These are phyloP conservation scores for Polia nebulosa DNA, from an alignment of 2,888 invertebrate species.

Conservation along the genomic window DNA sequence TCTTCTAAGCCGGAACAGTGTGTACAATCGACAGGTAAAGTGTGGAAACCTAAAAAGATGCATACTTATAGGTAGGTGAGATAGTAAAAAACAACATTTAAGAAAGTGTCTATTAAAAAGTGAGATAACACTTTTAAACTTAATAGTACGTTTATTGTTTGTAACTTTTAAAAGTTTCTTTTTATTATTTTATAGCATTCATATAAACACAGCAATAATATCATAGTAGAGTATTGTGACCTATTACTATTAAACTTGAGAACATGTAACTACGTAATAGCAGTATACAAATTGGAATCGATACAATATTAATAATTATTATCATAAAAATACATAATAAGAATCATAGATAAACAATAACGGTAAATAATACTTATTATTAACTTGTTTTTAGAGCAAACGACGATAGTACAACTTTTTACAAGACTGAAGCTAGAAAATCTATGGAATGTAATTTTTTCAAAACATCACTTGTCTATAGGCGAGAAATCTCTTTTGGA, in stretches of 20 bases:
- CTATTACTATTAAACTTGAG: slow-evolving; percentile 57
- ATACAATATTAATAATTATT: slow-evolving; percentile 35
- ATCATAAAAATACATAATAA: slow-evolving; percentile 48
- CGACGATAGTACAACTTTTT: slow-evolving; percentile 11
- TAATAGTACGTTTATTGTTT: slow-evolving; percentile 10
- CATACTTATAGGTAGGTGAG: not conserved
- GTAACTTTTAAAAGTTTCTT: not conserved
- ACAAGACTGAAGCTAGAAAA: slow-evolving; percentile 21
- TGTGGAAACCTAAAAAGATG: not conserved
- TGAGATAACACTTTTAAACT: slow-evolving; percentile 3
- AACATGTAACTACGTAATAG: slow-evolving; percentile 54
- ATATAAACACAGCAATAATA: slow-evolving; percentile 51
- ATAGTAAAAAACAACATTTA: not conserved
- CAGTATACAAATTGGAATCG: slow-evolving; percentile 52
- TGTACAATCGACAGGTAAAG: slow-evolving; percentile 21
- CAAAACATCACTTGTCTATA: not conserved
- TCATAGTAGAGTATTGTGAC: slow-evolving; percentile 63
- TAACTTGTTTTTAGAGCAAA: slow-evolving; percentile 47
- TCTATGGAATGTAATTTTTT: slow-evolving; percentile 47
- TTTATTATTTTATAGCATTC: slow-evolving; percentile 26
- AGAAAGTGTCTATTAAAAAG: not conserved
- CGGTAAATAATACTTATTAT: slow-evolving; percentile 55
- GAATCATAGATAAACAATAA: slow-evolving; percentile 50
- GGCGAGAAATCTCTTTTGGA: not conserved
- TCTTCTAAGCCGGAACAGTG: not conserved